These are phyloP conservation scores for Diplodus sargus DNA, from an alignment of 2,797 vertebrate genomes.

Conservation along the genomic window DNA sequence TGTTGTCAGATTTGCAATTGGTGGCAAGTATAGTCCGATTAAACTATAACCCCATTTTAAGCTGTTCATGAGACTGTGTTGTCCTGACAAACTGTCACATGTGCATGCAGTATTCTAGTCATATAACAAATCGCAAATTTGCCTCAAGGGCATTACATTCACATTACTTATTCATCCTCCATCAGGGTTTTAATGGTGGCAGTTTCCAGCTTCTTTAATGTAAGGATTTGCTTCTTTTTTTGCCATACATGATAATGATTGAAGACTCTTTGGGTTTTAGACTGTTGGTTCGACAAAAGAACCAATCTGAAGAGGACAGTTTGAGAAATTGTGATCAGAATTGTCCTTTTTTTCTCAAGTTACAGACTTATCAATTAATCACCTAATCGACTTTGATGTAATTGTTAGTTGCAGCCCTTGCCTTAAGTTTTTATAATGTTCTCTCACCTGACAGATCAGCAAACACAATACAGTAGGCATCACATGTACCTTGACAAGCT, in stretches of 20 bases:
- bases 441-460: constrained; percentile 6
- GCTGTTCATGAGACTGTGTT: neutral
- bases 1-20: neutral
- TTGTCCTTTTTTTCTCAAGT: too few species aligned
- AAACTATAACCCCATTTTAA: constrained; percentile 1
- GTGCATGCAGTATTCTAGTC: neutral
- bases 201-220: too few species aligned
- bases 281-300: too few species aligned
- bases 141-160: neutral
- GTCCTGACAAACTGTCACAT: neutral
- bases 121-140: neutral
- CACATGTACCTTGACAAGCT: neutral
- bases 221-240: too few species aligned
- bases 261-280: too few species aligned
- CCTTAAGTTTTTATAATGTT: neutral
- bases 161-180: neutral
- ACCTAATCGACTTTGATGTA: too few species aligned
- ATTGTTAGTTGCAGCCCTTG: too few species aligned
- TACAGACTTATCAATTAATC: too few species aligned
- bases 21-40: neutral
- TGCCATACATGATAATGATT: too few species aligned
- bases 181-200: neutral
- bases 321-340: too few species aligned
- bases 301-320: too few species aligned
- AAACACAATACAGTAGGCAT: constrained; percentile 1